Base-by-base conservation (phyloP, 1,140 invertebrate species). In the Macrobrachium rosenbergii region DNA sequence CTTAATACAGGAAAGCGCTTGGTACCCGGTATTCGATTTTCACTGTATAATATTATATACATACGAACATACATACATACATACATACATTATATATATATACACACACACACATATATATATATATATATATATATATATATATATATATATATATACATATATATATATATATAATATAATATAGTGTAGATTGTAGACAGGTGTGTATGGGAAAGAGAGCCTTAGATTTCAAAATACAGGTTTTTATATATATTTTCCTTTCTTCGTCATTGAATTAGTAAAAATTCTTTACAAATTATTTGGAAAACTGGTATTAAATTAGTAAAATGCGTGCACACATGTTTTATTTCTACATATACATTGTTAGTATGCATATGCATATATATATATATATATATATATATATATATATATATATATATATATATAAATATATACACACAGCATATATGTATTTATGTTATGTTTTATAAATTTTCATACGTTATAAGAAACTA, bases 31-130 rank as follows among this genome's bases (percentile, higher is more conserved):
- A n/a, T n/a, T n/a, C n/a, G n/a, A n/a, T n/a, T n/a, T n/a, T n/a
- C n/a, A n/a, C n/a, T n/a, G n/a, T n/a, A n/a, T n/a, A n/a, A 37
- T 3, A 37, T 37, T 37, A 37, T 37, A 37, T 3, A 37, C 28
- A 37, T 3, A 37, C 28, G n/a, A 8, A n/a, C 19, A 69, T 21
- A 69, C 28, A 69, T 21, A 69, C 28, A 69, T 21, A n/a, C 19
- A 69, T 69, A 69, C 2, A n/a, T 69, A 69, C n/a, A 69, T 69
- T 69, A 69, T 69, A 69, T 69, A 69, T 69, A n/a, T 69, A n/a
- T 69, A 69, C n/a, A 7, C n/a, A 69, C n/a, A 69, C n/a, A 69
- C 2, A n/a, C n/a, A 69, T 69, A 69, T 69, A 69, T 69, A 69
- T 69, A 69, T 69, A 69, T 69, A n/a, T 69, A n/a, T 69, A 69